Conservation (phyloP, 2,797 vertebrate genomes). For the Pipistrellus nathusii region DNA sequence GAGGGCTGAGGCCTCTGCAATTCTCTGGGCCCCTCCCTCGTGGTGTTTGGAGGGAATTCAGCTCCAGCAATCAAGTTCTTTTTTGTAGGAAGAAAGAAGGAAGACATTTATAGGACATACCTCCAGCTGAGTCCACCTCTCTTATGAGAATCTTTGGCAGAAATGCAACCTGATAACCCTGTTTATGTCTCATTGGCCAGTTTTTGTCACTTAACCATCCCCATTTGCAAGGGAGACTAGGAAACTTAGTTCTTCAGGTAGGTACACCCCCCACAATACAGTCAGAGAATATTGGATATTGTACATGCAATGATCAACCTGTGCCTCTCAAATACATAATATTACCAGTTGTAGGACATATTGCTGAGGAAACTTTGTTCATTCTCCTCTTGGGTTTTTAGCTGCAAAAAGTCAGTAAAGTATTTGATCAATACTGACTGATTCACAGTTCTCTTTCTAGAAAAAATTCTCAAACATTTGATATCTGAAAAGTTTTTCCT, state of each 20-base stretch:
- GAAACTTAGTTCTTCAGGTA: not conserved
- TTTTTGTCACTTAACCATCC: not conserved
- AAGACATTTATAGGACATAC: not conserved
- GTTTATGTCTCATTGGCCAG: not conserved
- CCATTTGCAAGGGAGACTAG: not conserved
- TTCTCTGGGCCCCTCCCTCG: not conserved
- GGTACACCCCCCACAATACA: not conserved
- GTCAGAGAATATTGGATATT: not conserved
- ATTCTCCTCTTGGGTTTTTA: not conserved
- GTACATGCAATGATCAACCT: not conserved
- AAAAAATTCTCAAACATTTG: not conserved
- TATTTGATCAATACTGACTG: not conserved
- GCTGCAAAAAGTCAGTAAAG: not conserved
- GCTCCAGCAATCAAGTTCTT: not conserved
- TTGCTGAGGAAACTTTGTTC: not conserved
- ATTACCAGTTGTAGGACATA: not conserved
- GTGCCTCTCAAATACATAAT: not conserved
- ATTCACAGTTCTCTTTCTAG: not conserved
- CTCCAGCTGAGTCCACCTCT: not conserved
- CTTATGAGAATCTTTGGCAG: not conserved
- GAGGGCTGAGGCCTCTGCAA: not conserved
- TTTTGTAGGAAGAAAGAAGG: not conserved
- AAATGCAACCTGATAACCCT: not conserved
- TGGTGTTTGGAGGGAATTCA: not conserved
- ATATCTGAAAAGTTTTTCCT: not conserved